Evolutionary conservation across 2,113 vertebrate genomes (phyloP).

Genomic region (Hepsetus odoe): DNA sequence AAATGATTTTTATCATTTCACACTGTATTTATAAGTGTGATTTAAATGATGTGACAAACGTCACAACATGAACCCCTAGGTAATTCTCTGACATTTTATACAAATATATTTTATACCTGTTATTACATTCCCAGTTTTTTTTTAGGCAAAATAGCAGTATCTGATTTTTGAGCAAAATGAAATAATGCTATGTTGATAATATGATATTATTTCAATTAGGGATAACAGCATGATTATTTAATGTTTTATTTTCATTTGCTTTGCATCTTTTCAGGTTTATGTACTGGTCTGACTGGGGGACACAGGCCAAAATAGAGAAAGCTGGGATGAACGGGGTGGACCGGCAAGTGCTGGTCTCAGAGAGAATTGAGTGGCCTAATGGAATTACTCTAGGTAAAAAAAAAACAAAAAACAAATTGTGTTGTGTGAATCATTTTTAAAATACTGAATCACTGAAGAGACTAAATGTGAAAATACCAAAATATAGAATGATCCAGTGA

Average conservation of each 20-base stretch:
- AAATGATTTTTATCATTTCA: no score
- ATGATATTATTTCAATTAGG: no score
- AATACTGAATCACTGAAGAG: no score
- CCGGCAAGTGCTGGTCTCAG: conserved; percentile 86
- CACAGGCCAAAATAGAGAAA: conserved; percentile 93
- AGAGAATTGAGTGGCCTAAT: conserved; percentile 97
- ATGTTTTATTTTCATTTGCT: not conserved
- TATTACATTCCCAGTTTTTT: no score
- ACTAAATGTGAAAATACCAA: no score
- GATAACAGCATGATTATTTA: no score
- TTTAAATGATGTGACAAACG: not conserved
- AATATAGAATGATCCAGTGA: no score
- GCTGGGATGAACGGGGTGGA: conserved; percentile 91
- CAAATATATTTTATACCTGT: no score
- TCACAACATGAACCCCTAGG: no score
- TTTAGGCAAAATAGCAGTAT: no score
- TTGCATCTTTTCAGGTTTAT: conserved; percentile 83
- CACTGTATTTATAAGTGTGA: no score
- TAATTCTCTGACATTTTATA: not conserved
- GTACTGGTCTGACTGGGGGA: conserved; percentile 99
- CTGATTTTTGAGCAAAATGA: not conserved
- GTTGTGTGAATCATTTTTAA: conserved; percentile 13
- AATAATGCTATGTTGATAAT: not conserved
- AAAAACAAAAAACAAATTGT: no score
- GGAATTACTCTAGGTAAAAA: conserved; percentile 92